A percentile compares a stretch with the other conserved stretches of the same genome.
phyloP scores from a whole-genome alignment of 2,797 vertebrate species.

The Gastrophryne carolinensis region DNA sequence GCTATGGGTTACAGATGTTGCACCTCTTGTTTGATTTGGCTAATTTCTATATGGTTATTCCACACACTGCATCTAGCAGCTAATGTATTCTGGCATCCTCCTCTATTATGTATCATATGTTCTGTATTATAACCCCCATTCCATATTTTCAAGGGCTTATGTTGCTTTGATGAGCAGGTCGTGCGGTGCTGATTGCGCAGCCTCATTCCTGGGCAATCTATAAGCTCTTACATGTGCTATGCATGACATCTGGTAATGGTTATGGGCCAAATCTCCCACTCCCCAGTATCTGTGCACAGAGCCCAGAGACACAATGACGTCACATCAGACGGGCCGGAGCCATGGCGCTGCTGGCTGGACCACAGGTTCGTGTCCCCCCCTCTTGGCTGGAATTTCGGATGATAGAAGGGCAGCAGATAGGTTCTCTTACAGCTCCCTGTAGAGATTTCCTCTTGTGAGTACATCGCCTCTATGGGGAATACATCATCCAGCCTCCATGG shows the following conservation, averaged over 20 bases:
- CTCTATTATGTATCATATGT: conserved; percentile 14
- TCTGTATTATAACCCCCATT: conserved; percentile 24
- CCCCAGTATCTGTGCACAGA: conserved; percentile 69
- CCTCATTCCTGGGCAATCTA: conserved; percentile 70
- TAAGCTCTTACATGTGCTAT: conserved; percentile 76
- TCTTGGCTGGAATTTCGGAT: conserved; percentile 62
- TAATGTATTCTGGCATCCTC: not conserved
- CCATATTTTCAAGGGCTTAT: conserved; percentile 53
- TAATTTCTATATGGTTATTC: not conserved
- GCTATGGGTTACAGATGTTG: too few relatives aligned
- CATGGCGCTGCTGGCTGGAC: conserved; percentile 76
- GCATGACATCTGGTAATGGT: conserved; percentile 85
- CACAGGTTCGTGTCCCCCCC: conserved; percentile 61
- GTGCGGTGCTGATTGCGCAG: conserved; percentile 66
- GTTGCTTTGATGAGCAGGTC: conserved; percentile 69
- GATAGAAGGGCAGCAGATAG: too few relatives aligned
- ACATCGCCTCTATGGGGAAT: not conserved
- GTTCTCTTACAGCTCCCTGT: too few relatives aligned
- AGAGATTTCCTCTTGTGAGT: not conserved
- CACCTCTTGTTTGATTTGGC: not conserved
- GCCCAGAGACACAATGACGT: conserved; percentile 78
- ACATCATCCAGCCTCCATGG: conserved; percentile 17
- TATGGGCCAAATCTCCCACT: conserved; percentile 73
- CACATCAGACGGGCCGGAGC: conserved; percentile 82
- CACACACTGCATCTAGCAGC: not conserved